Conservation (phyloP, 2,797 vertebrate genomes). For the Coregonus ussuriensis region DNA sequence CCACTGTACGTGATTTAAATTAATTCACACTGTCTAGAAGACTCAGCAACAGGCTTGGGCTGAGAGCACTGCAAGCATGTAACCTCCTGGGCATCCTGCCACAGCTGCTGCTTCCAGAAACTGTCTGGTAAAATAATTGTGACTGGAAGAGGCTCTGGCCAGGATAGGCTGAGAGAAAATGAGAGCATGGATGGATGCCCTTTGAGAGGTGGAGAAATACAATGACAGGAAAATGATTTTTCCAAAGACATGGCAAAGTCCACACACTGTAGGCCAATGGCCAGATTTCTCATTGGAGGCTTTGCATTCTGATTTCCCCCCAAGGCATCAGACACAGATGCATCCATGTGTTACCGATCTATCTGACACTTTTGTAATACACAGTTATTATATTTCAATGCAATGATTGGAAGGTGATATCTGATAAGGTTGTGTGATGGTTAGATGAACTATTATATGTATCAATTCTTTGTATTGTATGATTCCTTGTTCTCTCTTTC, state of each 20-base stretch:
- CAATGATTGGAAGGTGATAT: not conserved
- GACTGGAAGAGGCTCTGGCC: constrained; percentile 41
- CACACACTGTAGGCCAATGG: not conserved
- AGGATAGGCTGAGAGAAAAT: not conserved
- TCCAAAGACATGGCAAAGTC: constrained; percentile 34
- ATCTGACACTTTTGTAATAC: not conserved
- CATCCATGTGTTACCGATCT: not conserved
- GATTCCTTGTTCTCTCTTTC: constrained; percentile 31
- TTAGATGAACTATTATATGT: constrained; percentile 30
- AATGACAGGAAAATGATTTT: constrained; percentile 46
- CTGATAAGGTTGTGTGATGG: constrained; percentile 24
- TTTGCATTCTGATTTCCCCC: constrained; percentile 7
- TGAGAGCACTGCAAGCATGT: constrained; percentile 24
- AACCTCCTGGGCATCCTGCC: constrained; percentile 43
- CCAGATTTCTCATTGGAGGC: constrained; percentile 18
- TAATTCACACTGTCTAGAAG: constrained; percentile 22
- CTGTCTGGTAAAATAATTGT: constrained; percentile 51
- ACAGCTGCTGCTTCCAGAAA: constrained; percentile 36
- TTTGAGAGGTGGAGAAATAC: constrained; percentile 44
- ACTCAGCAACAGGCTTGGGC: constrained; percentile 25
- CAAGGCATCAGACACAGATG: constrained; percentile 24
- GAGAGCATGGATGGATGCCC: constrained; percentile 11
- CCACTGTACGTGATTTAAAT: constrained; percentile 16
- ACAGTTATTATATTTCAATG: constrained; percentile 5
- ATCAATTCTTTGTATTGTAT: constrained; percentile 26